phyloP scores from a whole-genome alignment of 2,113 vertebrate species.

The Puma concolor region DNA sequence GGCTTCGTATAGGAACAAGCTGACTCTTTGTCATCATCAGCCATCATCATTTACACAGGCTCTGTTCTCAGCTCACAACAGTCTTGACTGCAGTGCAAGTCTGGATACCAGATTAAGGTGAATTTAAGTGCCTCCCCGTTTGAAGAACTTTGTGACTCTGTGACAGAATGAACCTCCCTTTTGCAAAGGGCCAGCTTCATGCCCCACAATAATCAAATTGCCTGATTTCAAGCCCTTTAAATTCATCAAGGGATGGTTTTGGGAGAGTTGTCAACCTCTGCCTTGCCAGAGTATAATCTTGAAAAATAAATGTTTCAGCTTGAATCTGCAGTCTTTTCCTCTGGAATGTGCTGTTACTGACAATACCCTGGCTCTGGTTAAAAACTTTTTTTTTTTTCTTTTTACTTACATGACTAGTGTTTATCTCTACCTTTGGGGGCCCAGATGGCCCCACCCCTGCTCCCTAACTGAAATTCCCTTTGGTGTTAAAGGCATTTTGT shows the following conservation, averaged over 20 bases:
- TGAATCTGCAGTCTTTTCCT: not conserved
- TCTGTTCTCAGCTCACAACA: accelerated
- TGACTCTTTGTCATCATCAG: not conserved
- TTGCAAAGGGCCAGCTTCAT: not conserved
- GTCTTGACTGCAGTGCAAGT: not conserved
- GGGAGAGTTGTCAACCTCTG: not conserved
- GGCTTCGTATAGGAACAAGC: accelerated
- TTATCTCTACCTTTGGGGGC: not conserved
- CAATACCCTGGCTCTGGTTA: not conserved
- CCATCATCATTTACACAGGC: not conserved
- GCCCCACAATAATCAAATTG: not conserved
- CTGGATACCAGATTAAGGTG: not conserved
- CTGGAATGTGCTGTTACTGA: not conserved
- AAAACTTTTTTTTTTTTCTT: not conserved
- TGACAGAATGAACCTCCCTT: not conserved
- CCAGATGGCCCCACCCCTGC: too few relatives aligned
- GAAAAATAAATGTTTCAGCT: not conserved
- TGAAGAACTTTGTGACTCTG: not conserved
- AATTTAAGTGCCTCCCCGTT: not conserved
- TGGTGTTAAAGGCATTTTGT: not conserved
- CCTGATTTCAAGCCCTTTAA: not conserved
- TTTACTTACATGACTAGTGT: not conserved
- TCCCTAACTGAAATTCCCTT: not conserved
- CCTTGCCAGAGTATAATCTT: not conserved
- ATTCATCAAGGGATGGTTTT: not conserved